phyloP scores from a whole-genome alignment of 2,888 invertebrate genomes.

The Polyommatus icarus region DNA sequence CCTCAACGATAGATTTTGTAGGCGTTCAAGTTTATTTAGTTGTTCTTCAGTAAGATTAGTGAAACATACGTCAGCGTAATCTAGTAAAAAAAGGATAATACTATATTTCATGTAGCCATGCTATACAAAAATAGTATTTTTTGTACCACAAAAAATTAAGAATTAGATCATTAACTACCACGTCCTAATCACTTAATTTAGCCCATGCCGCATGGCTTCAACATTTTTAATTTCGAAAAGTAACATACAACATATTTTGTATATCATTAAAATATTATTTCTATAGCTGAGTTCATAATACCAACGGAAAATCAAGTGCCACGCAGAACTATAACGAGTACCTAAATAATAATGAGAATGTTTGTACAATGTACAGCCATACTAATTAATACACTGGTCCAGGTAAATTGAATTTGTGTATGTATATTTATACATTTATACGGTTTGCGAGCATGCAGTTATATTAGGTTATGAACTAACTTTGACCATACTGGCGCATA shows the following conservation, averaged over 20 bases:
- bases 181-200: no score
- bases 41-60: no score
- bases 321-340: slow-evolving; percentile 1
- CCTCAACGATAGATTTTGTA: no score
- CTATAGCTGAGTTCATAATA: background rate
- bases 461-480: slow-evolving; percentile 33
- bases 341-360: slow-evolving; percentile 4
- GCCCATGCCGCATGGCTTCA: no score
- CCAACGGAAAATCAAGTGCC: background rate
- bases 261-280: background rate
- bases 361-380: background rate
- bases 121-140: no score
- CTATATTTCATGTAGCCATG: no score
- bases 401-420: slow-evolving; percentile 30
- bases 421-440: slow-evolving; percentile 28
- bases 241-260: background rate
- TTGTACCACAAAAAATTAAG: no score
- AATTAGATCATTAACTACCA: no score
- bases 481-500: slow-evolving; percentile 29
- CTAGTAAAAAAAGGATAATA: no score
- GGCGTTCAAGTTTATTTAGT: no score
- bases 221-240: no score
- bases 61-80: no score
- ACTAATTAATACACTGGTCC: slow-evolving; percentile 25
- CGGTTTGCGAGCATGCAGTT: slow-evolving; percentile 25